Percentiles rank a stretch among this genome's conserved stretches.
These are phyloP conservation scores for Berghia stephanieae DNA, from an alignment of 1,140 invertebrate species.

Conservation along the genomic window DNA sequence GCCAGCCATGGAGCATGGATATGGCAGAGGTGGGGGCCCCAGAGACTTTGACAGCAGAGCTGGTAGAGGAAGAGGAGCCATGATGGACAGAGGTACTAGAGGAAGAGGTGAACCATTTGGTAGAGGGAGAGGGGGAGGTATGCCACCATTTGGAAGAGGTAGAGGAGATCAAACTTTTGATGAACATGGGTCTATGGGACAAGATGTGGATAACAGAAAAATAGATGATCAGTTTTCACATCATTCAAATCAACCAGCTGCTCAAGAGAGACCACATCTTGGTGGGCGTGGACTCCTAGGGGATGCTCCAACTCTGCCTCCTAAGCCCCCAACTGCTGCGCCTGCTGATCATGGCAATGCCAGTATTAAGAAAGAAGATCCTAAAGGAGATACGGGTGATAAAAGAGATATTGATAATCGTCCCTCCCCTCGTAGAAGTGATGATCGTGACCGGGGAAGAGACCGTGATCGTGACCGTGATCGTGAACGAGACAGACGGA, in stretches of 20 bases:
- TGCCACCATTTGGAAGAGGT: constrained; percentile 23
- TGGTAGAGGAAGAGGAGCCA: constrained; percentile 16
- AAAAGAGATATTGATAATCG: constrained; percentile 21
- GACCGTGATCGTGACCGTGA: constrained; percentile 35
- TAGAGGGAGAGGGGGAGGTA: constrained; percentile 13
- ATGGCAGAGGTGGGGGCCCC: too few relatives aligned
- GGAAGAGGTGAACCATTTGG: constrained; percentile 23
- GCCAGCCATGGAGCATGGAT: too few relatives aligned
- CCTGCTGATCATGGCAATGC: not conserved
- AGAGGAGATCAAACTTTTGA: not conserved
- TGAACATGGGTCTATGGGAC: not conserved
- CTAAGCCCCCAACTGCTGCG: not conserved
- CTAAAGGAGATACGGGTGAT: not conserved
- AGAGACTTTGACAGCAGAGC: too few relatives aligned
- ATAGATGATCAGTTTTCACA: too few relatives aligned
- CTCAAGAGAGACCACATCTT: too few relatives aligned
- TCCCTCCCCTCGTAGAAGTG: constrained; percentile 10
- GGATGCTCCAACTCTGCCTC: constrained; percentile 38
- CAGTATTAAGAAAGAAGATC: not conserved
- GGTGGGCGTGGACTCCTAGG: constrained; percentile 38
- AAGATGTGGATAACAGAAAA: constrained; percentile 16
- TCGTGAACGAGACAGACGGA: constrained; percentile 34
- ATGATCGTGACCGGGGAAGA: constrained; percentile 34
- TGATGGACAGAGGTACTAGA: constrained; percentile 1
- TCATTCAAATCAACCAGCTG: too few relatives aligned